Conservation (phyloP, 2,113 vertebrate species). For the Cheilinus undulatus region DNA sequence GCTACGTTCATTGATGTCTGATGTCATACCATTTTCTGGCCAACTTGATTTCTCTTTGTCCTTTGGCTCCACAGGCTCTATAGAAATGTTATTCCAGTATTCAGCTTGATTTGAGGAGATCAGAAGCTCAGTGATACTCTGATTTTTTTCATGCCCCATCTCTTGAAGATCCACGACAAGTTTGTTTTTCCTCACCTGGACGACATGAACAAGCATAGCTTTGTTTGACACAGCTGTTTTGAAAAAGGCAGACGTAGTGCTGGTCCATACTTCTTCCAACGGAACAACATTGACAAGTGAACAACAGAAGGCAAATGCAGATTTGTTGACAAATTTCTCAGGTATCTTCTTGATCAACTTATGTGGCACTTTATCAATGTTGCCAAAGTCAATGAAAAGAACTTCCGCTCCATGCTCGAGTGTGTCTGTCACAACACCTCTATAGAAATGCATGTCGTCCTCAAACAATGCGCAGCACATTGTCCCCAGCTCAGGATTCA, state of each 20-base stretch:
- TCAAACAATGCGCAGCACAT: conserved; percentile 91
- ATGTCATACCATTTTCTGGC: background rate
- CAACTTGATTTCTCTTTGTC: background rate
- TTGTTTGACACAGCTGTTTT: conserved; percentile 83
- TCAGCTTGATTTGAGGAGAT: conserved; percentile 82
- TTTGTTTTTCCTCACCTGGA: conserved; percentile 78
- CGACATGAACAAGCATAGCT: conserved; percentile 80
- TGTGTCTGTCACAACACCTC: conserved; percentile 84
- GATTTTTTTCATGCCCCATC: conserved; percentile 58
- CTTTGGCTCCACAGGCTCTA: background rate
- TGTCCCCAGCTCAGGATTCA: conserved; percentile 84
- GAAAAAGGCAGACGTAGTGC: conserved; percentile 83
- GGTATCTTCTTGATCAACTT: conserved; percentile 88
- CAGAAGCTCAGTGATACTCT: conserved; percentile 80
- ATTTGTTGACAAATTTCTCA: conserved; percentile 80
- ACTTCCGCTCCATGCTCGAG: conserved; percentile 81
- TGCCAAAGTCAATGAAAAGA: conserved; percentile 93
- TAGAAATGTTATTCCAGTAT: conserved; percentile 71
- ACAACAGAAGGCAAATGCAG: conserved; percentile 89
- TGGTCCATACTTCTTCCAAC: conserved; percentile 86
- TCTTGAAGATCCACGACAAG: conserved; percentile 82
- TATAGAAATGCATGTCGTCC: conserved; percentile 88
- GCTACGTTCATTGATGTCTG: background rate
- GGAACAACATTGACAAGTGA: conserved; percentile 85
- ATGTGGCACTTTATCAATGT: conserved; percentile 87